A percentile compares a stretch with the other conserved stretches of the same genome.
Evolutionary conservation across 2,888 invertebrate genomes (phyloP).

Genomic region (Andrena bicolor): DNA sequence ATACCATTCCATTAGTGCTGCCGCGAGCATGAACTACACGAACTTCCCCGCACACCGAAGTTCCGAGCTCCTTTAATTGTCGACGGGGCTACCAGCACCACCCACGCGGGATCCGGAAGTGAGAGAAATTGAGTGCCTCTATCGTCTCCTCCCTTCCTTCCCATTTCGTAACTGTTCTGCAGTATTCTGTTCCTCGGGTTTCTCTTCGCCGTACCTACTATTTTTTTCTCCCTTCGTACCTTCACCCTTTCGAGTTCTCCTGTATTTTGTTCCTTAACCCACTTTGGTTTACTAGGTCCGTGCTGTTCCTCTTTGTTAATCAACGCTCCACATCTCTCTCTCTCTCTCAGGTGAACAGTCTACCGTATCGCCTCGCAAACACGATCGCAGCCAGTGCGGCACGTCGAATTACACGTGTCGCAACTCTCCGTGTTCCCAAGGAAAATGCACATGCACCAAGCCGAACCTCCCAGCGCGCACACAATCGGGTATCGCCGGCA

Average conservation of each 20-base stretch:
- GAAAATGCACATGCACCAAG: conserved; percentile 4
- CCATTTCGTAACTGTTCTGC: not conserved
- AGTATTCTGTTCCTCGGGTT: not conserved
- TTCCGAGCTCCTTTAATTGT: conserved; percentile 60
- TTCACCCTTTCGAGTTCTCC: not conserved
- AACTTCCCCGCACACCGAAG: conserved; percentile 64
- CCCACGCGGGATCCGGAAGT: conserved; percentile 37
- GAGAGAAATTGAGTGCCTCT: conserved; percentile 52
- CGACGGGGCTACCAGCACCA: conserved; percentile 17
- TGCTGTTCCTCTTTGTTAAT: not conserved
- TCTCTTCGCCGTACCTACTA: not conserved
- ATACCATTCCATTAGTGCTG: conserved; percentile 78
- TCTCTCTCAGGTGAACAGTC: not conserved
- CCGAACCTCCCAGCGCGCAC: not conserved
- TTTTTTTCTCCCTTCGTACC: not conserved
- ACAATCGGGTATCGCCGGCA: conserved; percentile 50
- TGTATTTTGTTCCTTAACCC: not conserved
- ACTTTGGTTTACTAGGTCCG: not conserved
- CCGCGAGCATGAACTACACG: conserved; percentile 67
- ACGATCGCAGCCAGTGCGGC: conserved; percentile 27
- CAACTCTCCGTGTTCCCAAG: not conserved
- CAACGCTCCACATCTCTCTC: not conserved
- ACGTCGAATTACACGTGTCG: conserved; percentile 49
- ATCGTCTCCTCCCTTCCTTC: conserved; percentile 21
- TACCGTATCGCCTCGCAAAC: conserved; percentile 20